phyloP scores from a whole-genome alignment of 2,797 vertebrate species.

The Rhabdophis nuchalis region DNA sequence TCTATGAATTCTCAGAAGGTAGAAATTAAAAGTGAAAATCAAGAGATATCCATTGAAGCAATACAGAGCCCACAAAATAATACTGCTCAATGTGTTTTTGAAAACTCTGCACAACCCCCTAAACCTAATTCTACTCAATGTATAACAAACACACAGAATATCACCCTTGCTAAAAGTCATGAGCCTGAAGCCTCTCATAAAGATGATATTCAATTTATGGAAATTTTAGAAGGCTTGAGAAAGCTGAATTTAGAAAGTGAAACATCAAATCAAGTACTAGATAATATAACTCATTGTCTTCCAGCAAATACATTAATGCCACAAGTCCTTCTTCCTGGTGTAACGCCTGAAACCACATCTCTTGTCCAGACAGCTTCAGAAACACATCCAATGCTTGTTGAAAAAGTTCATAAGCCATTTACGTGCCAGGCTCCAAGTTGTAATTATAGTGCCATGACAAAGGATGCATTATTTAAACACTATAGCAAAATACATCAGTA shows the following conservation, averaged over 20 bases:
- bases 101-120: constrained; percentile 43
- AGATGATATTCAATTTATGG: constrained; percentile 76
- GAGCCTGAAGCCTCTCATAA: constrained; percentile 60
- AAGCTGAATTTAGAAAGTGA: constrained; percentile 81
- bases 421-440: constrained; percentile 83
- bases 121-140: constrained; percentile 52
- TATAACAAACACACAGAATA: constrained; percentile 29
- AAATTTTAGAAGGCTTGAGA: constrained; percentile 84
- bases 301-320: constrained; percentile 54
- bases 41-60: constrained; percentile 52
- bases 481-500: constrained; percentile 89
- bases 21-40: constrained; percentile 71
- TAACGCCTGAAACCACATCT: constrained; percentile 51
- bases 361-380: constrained; percentile 62
- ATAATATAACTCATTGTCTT: constrained; percentile 60
- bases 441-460: constrained; percentile 85
- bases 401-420: constrained; percentile 83
- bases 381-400: constrained; percentile 63
- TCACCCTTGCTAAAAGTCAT: constrained; percentile 50
- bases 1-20: constrained; percentile 72
- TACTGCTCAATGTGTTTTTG: constrained; percentile 50
- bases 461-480: constrained; percentile 91
- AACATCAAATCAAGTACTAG: constrained; percentile 48
- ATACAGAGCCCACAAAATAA: constrained; percentile 55
- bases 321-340: constrained; percentile 45